phyloP scores from a whole-genome alignment of 2,113 vertebrate species.

The Burhinus oedicnemus region DNA sequence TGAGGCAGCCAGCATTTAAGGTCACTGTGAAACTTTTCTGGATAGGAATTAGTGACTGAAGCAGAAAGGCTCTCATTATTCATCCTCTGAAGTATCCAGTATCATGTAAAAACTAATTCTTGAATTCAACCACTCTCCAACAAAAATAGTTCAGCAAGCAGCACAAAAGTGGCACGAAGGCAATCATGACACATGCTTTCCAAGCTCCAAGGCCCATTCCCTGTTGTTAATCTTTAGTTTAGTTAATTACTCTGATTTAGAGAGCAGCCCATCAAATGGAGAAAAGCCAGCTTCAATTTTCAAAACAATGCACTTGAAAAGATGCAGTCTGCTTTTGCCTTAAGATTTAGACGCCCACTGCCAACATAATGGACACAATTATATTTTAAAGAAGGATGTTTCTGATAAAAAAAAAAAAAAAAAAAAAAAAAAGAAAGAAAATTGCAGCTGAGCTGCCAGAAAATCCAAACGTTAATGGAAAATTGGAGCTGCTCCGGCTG shows the following conservation, averaged over 20 bases:
- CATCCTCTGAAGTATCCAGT: not conserved
- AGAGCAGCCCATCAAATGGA: not conserved
- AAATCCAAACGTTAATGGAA: constrained; percentile 26
- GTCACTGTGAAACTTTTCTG: not conserved
- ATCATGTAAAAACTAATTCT: not conserved
- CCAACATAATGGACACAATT: not conserved
- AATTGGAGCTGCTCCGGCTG: constrained; percentile 19
- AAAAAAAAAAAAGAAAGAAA: not conserved
- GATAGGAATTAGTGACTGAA: not conserved
- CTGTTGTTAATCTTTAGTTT: not conserved
- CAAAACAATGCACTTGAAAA: not conserved
- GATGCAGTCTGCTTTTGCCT: not conserved
- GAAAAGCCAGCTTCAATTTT: not conserved
- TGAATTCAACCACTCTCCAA: not conserved
- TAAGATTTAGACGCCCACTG: not conserved
- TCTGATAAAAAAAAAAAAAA: too few species aligned
- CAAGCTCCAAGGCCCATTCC: not conserved
- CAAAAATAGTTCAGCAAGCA: not conserved
- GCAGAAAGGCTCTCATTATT: not conserved
- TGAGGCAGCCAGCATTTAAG: not conserved
- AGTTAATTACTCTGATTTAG: not conserved
- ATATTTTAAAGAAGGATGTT: not conserved
- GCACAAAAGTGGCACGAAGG: not conserved
- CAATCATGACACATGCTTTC: not conserved
- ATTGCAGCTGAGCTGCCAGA: constrained; percentile 37